Evolutionary conservation across 2,113 vertebrate species (phyloP).

Genomic region (Epinephelus fuscoguttatus): DNA sequence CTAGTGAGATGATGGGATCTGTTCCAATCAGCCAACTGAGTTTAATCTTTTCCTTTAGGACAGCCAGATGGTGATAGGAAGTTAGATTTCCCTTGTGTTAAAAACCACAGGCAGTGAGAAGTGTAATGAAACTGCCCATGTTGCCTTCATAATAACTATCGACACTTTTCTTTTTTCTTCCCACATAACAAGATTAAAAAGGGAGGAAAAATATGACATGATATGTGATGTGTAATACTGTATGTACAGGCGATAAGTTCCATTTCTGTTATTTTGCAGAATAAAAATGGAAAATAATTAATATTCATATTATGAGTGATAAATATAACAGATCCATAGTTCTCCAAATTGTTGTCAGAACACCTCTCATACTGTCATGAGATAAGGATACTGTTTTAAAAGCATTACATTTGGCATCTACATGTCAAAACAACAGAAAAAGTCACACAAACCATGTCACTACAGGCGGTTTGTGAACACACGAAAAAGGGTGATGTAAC

Average conservation of each 20-base stretch:
- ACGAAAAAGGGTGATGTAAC: too few relatives aligned
- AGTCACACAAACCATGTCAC: not conserved
- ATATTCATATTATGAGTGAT: not conserved
- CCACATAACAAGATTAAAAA: not conserved
- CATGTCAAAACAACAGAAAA: not conserved
- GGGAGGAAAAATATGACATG: not conserved
- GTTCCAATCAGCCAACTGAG: constrained; percentile 19
- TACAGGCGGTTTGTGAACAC: too few relatives aligned
- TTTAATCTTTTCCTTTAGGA: constrained; percentile 4
- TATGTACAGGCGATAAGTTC: not conserved
- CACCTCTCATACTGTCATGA: not conserved
- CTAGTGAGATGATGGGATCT: not conserved
- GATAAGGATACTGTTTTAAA: not conserved
- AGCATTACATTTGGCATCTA: too few relatives aligned
- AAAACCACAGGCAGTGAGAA: not conserved
- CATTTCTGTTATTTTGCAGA: not conserved
- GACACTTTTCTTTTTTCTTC: too few relatives aligned
- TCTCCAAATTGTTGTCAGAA: not conserved
- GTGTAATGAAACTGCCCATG: not conserved
- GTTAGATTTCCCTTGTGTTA: not conserved
- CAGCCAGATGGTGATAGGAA: not conserved
- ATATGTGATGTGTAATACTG: not conserved
- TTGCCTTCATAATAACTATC: not conserved
- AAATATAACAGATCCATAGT: not conserved
- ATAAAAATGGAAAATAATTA: not conserved